phyloP scores from a whole-genome alignment of 2,797 vertebrate genomes.

The Alosa sapidissima region DNA sequence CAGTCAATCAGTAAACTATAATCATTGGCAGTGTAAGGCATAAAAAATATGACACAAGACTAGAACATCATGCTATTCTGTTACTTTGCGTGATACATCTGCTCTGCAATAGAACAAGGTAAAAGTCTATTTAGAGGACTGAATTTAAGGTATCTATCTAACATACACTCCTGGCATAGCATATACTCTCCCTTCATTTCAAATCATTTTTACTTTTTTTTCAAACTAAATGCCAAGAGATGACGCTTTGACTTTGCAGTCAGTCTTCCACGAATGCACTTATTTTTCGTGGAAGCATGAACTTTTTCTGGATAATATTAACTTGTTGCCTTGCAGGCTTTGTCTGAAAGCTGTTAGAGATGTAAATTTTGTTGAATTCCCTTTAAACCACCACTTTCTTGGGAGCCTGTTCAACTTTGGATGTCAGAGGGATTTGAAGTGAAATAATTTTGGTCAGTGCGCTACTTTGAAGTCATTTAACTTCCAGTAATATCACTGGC shows the following conservation, averaged over 20 bases:
- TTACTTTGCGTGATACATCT: not conserved
- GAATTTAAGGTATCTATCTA: not conserved
- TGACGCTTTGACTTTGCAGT: not conserved
- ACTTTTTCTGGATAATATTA: not conserved
- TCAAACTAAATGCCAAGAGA: not conserved
- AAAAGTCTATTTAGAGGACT: not conserved
- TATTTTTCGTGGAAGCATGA: not conserved
- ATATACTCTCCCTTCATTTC: no score
- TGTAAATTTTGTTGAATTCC: conserved; percentile 12
- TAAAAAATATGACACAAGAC: not conserved
- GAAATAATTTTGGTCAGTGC: conserved; percentile 22
- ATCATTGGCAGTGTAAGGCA: not conserved
- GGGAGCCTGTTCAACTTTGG: conserved; percentile 6
- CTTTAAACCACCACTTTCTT: conserved; percentile 19
- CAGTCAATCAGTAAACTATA: not conserved
- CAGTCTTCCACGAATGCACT: not conserved
- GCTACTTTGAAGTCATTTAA: conserved; percentile 22
- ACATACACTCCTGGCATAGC: not conserved
- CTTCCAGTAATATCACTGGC: conserved; percentile 20
- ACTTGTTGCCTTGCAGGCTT: not conserved
- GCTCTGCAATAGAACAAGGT: not conserved
- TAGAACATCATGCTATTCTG: no score
- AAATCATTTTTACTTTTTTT: not conserved
- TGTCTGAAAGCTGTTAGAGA: conserved; percentile 23
- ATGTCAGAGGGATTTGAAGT: conserved; percentile 14